A percentile compares a stretch with the other conserved stretches of the same genome.
phyloP scores from a whole-genome alignment of 2,888 invertebrate species.

The Trissoscelio sp. region DNA sequence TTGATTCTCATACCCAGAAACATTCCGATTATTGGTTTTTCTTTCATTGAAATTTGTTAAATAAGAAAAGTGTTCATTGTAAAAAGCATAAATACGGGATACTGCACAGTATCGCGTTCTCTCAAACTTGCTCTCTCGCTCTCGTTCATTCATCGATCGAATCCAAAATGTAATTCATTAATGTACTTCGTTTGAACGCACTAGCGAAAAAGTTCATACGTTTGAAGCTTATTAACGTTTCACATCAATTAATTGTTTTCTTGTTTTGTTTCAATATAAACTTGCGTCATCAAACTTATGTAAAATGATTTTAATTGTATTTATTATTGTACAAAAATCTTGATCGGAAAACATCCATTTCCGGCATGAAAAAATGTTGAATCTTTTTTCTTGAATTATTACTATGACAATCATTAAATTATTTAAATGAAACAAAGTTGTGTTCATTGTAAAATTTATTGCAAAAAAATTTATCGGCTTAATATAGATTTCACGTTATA shows the following conservation, averaged over 20 bases:
- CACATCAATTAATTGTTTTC: constrained; percentile 37
- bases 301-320: constrained; percentile 53
- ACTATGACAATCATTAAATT: constrained; percentile 12
- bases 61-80: constrained; percentile 22
- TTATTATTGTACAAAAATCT: constrained; percentile 60
- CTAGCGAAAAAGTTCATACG: constrained; percentile 45
- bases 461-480: constrained; percentile 46
- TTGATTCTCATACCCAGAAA: constrained; percentile 41
- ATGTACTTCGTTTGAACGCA: constrained; percentile 38
- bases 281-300: constrained; percentile 48
- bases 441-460: constrained; percentile 61
- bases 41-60: constrained; percentile 21
- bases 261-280: constrained; percentile 44
- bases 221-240: constrained; percentile 58
- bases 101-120: constrained; percentile 28
- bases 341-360: constrained; percentile 41
- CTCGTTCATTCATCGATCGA: constrained; percentile 49
- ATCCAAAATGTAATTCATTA: constrained; percentile 40
- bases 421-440: constrained; percentile 45
- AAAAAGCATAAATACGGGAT: constrained; percentile 47
- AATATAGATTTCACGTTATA: constrained; percentile 67
- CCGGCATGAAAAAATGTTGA: constrained; percentile 30
- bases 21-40: constrained; percentile 14
- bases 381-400: constrained; percentile 12
- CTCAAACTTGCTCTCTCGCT: constrained; percentile 31